Evolutionary conservation across 2,797 vertebrate genomes (phyloP).

Genomic region (Gobio occitaniae): DNA sequence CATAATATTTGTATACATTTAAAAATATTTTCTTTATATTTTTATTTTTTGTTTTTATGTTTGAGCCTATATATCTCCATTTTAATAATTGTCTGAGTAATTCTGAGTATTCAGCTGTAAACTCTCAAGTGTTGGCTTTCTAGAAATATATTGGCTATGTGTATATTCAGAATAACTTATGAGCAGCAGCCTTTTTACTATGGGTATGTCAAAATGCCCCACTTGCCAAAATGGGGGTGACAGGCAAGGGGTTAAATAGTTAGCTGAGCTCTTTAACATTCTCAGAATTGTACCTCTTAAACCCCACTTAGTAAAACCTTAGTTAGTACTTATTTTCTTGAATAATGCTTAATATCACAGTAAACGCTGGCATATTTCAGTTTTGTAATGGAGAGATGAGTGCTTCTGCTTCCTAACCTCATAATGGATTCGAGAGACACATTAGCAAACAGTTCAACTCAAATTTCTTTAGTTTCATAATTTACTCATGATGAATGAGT

Average conservation of each 20-base stretch:
- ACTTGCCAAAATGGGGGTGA: too few relatives aligned
- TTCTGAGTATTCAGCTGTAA: too few relatives aligned
- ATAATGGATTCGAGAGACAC: slow-evolving; percentile 11
- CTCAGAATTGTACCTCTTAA: neutral
- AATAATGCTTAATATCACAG: slow-evolving; percentile 13
- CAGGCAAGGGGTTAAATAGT: neutral
- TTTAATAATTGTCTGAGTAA: too few relatives aligned
- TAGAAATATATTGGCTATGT: too few relatives aligned
- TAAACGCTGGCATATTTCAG: slow-evolving; percentile 15
- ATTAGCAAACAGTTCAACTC: slow-evolving; percentile 38
- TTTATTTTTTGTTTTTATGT: too few relatives aligned
- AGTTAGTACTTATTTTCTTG: slow-evolving; percentile 34
- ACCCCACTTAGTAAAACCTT: slow-evolving; percentile 30
- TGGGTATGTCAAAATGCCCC: too few relatives aligned
- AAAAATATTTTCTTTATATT: too few relatives aligned
- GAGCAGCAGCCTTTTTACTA: too few relatives aligned
- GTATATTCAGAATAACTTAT: too few relatives aligned
- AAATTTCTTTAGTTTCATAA: slow-evolving; percentile 28
- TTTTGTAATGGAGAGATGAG: slow-evolving; percentile 17
- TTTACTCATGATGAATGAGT: slow-evolving; percentile 5
- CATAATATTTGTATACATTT: too few relatives aligned
- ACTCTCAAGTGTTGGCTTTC: too few relatives aligned
- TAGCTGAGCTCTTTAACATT: neutral
- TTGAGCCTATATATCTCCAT: too few relatives aligned
- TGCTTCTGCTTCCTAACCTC: slow-evolving; percentile 27